Evolutionary conservation across 1,140 invertebrate genomes (phyloP).

Genomic region (Acromyrmex heyeri): DNA sequence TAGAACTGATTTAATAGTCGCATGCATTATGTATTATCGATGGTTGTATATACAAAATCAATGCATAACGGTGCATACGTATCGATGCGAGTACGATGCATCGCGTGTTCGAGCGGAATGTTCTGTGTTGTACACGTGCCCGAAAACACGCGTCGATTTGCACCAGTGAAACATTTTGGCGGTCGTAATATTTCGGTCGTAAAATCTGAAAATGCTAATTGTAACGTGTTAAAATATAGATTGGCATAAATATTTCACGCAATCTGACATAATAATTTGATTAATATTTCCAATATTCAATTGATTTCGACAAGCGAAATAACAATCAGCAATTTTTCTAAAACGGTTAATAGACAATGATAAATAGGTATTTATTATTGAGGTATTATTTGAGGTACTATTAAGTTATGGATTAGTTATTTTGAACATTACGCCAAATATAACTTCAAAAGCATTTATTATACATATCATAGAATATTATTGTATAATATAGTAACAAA

Average conservation of each 20-base stretch:
- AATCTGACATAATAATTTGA: not conserved
- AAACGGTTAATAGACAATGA: not conserved
- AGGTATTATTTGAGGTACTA: not conserved
- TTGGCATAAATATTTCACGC: not conserved
- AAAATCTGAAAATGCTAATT: constrained; percentile 18
- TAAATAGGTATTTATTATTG: too few relatives aligned
- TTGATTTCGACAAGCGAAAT: not conserved
- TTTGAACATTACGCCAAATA: not conserved
- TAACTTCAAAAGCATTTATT: not conserved
- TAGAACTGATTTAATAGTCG: constrained; percentile 32
- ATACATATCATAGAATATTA: not conserved
- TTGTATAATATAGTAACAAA: not conserved
- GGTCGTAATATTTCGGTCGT: constrained; percentile 18
- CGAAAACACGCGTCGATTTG: constrained; percentile 8
- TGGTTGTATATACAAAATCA: not conserved
- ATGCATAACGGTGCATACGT: not conserved
- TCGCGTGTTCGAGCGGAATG: not conserved
- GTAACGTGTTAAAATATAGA: not conserved
- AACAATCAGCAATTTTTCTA: not conserved
- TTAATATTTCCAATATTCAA: constrained; percentile 30
- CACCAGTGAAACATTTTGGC: constrained; percentile 32
- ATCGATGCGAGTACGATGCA: not conserved
- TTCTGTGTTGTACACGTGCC: not conserved
- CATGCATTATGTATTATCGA: constrained; percentile 44
- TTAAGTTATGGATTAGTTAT: constrained; percentile 1